A percentile compares a stretch with the other conserved stretches of the same genome.
Evolutionary conservation across 2,797 vertebrate species (phyloP).

Genomic region (Cossypha polioptera): DNA sequence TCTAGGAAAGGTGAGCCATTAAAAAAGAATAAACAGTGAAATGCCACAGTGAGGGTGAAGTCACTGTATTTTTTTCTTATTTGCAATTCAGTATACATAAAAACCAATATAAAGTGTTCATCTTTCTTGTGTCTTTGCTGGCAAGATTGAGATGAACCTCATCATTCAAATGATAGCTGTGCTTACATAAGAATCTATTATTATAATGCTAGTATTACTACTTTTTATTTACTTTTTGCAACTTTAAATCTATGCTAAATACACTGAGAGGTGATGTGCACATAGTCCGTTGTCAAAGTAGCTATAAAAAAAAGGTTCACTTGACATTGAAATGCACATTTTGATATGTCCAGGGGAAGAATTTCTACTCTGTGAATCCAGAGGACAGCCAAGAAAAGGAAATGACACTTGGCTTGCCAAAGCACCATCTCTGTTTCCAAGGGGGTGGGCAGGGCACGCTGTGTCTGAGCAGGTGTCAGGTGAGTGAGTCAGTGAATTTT

Average conservation of each 20-base stretch:
- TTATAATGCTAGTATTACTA: background rate
- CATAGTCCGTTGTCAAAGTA: background rate
- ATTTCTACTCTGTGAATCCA: background rate
- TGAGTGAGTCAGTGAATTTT: background rate
- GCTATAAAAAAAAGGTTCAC: background rate
- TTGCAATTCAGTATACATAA: background rate
- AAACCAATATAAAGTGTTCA: background rate
- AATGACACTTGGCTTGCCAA: background rate
- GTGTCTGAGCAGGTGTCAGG: background rate
- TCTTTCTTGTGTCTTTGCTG: background rate
- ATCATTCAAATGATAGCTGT: background rate
- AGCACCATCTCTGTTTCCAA: background rate
- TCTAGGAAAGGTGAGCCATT: conserved; percentile 1
- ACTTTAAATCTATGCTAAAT: background rate
- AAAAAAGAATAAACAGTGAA: background rate
- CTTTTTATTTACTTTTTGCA: background rate
- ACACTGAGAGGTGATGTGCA: background rate
- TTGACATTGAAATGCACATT: background rate
- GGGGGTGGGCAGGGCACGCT: background rate
- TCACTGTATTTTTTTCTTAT: background rate
- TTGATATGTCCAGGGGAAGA: background rate
- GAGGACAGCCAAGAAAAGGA: background rate
- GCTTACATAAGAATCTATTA: background rate
- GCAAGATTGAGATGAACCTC: background rate
- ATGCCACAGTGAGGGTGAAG: background rate